Evolutionary conservation across 2,888 invertebrate species (phyloP).

Genomic region (Diploptera punctata): DNA sequence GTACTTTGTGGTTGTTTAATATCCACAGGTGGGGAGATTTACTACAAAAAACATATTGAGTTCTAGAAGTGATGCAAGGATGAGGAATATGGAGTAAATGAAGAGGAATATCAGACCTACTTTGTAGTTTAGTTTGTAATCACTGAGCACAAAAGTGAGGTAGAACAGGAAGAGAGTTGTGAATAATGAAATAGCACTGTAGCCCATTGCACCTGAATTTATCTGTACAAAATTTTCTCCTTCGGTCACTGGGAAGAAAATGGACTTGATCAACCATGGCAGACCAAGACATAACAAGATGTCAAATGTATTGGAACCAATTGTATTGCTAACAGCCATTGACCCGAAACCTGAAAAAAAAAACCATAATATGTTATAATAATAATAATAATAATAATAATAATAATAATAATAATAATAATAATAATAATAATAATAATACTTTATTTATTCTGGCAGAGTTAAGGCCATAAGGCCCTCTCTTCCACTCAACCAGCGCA

Average conservation of each 20-base stretch:
- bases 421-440: no score
- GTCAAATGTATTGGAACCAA: slow-evolving; percentile 84
- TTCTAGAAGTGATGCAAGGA: slow-evolving; percentile 75
- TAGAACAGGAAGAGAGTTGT: slow-evolving; percentile 75
- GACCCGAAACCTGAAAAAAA: slow-evolving; percentile 72
- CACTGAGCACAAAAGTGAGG: slow-evolving; percentile 67
- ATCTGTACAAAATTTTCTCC: slow-evolving; percentile 60
- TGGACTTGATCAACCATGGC: slow-evolving; percentile 77
- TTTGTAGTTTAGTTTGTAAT: slow-evolving; percentile 72
- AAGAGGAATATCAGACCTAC: slow-evolving; percentile 71
- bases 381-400: no score
- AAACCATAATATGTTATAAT: no score
- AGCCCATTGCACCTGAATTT: slow-evolving; percentile 77
- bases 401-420: no score
- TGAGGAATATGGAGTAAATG: slow-evolving; percentile 71
- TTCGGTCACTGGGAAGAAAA: slow-evolving; percentile 60
- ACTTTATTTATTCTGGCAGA: no score
- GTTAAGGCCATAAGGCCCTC: no score
- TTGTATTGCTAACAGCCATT: slow-evolving; percentile 83
- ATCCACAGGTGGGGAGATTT: slow-evolving; percentile 64
- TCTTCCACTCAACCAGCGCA: no score
- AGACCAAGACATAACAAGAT: slow-evolving; percentile 78
- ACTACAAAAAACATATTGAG: slow-evolving; percentile 78
- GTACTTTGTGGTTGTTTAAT: no score
- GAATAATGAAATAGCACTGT: slow-evolving; percentile 76